Percentiles rank a stretch among this genome's conserved stretches.
These are phyloP conservation scores for Tyrannus savana DNA, from an alignment of 2,113 vertebrate genomes.

Conservation along the genomic window DNA sequence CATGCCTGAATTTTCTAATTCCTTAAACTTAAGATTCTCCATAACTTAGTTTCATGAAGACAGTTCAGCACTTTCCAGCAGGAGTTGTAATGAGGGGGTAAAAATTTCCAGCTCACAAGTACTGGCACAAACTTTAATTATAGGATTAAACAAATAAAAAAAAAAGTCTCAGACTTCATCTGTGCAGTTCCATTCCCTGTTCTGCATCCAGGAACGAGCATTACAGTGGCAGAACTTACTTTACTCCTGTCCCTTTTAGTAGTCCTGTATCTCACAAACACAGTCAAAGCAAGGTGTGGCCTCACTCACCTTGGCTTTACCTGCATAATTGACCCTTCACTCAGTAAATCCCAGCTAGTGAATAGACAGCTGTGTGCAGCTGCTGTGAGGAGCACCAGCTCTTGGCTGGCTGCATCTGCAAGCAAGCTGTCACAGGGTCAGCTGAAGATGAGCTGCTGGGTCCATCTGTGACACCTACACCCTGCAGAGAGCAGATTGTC, in stretches of 20 bases:
- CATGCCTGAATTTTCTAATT: neutral
- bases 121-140: neutral
- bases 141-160: neutral
- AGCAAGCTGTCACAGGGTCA: neutral
- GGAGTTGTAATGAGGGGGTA: fast-evolving
- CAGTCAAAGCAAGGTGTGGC: neutral
- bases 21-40: neutral
- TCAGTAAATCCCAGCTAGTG: neutral
- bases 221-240: neutral
- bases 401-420: neutral
- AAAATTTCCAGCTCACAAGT: neutral
- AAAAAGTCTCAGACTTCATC: neutral
- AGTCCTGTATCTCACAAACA: neutral
- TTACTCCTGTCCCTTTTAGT: fast-evolving
- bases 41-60: neutral
- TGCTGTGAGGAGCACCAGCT: neutral
- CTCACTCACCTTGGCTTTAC: neutral
- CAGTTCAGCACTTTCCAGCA: neutral
- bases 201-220: neutral
- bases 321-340: neutral
- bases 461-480: neutral
- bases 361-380: constrained; percentile 4
- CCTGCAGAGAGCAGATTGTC: neutral
- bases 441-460: neutral
- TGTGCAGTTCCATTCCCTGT: fast-evolving